These are phyloP conservation scores for Uria aalge DNA, from an alignment of 2,113 vertebrate genomes.

Conservation along the genomic window DNA sequence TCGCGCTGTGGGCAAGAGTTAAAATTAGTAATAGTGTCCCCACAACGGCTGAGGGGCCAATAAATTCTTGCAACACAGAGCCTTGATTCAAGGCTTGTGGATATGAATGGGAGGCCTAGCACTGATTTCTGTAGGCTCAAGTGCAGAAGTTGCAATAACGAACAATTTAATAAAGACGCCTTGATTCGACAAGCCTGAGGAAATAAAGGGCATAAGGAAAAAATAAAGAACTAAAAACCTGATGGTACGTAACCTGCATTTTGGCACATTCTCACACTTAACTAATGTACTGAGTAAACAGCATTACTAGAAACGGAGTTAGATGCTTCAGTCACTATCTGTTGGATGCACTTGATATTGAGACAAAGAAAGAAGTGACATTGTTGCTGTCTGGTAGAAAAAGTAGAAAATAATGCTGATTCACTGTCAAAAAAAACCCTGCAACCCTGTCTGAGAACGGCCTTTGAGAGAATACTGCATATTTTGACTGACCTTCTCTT, in stretches of 20 bases:
- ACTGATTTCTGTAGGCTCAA: neutral
- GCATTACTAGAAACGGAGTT: neutral
- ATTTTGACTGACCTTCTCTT: neutral
- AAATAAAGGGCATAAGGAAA: neutral
- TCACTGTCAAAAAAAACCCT: neutral
- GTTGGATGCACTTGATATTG: neutral
- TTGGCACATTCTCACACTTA: neutral
- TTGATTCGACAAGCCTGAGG: neutral
- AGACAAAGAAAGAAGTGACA: neutral
- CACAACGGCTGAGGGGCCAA: neutral
- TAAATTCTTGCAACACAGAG: neutral
- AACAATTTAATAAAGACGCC: neutral
- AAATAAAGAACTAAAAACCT: neutral
- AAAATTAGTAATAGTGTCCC: neutral
- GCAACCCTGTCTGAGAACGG: neutral
- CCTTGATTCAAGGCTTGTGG: neutral
- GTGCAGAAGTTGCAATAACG: neutral
- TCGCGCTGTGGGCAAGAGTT: neutral
- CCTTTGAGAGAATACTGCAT: neutral
- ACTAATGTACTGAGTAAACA: neutral
- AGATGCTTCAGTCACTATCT: neutral
- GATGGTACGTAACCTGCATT: neutral
- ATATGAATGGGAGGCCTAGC: neutral
- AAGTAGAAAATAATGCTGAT: neutral
- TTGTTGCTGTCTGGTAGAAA: neutral